These are phyloP conservation scores for Anabacerthia variegaticeps DNA, from an alignment of 2,797 vertebrate genomes.

Conservation along the genomic window DNA sequence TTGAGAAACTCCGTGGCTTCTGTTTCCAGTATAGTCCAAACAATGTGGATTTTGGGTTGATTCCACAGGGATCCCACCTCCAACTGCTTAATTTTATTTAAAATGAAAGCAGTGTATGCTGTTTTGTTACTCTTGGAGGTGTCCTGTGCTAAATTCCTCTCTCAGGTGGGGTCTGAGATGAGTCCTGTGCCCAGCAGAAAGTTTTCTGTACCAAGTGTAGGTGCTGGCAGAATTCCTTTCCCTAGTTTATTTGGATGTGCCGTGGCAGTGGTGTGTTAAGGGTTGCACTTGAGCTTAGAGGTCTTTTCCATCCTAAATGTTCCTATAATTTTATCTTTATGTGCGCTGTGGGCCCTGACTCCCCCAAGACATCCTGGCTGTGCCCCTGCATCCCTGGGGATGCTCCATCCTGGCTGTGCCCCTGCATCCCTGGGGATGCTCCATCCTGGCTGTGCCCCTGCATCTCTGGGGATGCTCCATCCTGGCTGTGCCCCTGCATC, in stretches of 20 bases:
- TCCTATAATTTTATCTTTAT: not conserved
- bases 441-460: not conserved
- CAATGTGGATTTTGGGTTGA: not conserved
- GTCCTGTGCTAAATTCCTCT: not conserved
- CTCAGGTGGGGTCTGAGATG: not conserved
- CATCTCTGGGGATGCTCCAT: too few relatives aligned
- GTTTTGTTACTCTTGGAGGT: not conserved
- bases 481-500: too few relatives aligned
- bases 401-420: fast-evolving
- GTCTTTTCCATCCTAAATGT: not conserved
- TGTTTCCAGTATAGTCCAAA: not conserved
- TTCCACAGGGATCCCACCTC: not conserved
- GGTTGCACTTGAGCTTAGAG: not conserved
- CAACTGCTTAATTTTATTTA: not conserved
- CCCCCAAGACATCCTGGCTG: not conserved
- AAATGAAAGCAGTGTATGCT: fast-evolving
- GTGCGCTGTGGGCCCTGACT: not conserved
- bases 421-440: not conserved
- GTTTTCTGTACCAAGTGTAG: not conserved
- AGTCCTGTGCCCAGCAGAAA: not conserved
- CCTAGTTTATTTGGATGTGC: not conserved
- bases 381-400: not conserved
- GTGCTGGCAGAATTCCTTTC: not conserved
- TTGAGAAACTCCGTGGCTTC: fast-evolving
- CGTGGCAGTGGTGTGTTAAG: not conserved